Conservation (phyloP, 2,888 invertebrate species). For the Clistopyga incitator region DNA sequence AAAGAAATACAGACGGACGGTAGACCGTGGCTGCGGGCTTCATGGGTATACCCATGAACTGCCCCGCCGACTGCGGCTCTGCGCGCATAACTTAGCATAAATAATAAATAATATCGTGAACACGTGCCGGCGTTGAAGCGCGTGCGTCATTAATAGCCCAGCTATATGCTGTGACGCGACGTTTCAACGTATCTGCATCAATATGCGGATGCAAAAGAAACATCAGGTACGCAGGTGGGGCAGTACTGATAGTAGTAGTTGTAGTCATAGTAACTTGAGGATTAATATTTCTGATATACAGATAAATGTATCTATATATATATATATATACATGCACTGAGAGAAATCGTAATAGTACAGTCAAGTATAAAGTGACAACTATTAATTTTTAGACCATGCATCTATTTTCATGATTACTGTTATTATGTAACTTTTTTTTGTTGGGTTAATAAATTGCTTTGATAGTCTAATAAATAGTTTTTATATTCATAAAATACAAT, state of each 20-base stretch:
- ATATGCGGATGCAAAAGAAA: constrained; percentile 15
- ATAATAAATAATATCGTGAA: constrained; percentile 83
- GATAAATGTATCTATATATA: background rate
- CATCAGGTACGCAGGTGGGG: constrained; percentile 14
- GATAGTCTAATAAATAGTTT: too few species aligned
- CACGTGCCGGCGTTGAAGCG: constrained; percentile 81
- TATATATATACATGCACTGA: too few species aligned
- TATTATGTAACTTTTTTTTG: too few species aligned
- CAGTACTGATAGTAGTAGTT: background rate
- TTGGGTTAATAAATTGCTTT: too few species aligned
- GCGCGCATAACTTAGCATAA: constrained; percentile 83
- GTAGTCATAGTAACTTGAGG: background rate
- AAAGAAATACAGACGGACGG: constrained; percentile 77
- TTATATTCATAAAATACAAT: too few species aligned
- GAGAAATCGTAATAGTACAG: too few species aligned
- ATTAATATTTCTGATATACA: background rate
- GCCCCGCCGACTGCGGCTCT: constrained; percentile 71
- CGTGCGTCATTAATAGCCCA: constrained; percentile 78
- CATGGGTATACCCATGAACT: constrained; percentile 76
- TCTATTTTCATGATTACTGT: too few species aligned
- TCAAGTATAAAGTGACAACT: too few species aligned
- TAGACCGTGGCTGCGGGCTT: constrained; percentile 78
- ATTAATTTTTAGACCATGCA: too few species aligned
- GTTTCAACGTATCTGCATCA: constrained; percentile 41
- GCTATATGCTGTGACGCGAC: constrained; percentile 51